Conservation (phyloP, 2,888 invertebrate genomes). For the Imbricaverruca yamaguchii region DNA sequence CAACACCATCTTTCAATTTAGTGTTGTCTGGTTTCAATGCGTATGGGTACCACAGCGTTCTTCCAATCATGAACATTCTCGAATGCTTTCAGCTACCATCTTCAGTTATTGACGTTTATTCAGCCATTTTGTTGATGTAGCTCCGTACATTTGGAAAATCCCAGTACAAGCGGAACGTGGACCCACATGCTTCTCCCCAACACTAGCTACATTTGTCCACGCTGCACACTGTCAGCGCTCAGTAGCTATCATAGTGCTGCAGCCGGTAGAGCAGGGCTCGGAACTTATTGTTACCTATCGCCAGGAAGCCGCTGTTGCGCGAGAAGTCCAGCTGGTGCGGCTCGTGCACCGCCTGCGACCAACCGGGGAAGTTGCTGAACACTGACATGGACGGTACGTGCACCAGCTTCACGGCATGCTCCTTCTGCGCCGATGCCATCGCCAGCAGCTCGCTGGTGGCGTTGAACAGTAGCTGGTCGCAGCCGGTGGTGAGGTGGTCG, state of each 20-base stretch:
- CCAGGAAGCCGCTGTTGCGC: conserved; percentile 74
- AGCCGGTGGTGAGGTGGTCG: conserved; percentile 69
- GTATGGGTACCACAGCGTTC: too few relatives aligned
- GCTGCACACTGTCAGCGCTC: conserved; percentile 22
- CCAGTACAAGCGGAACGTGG: too few relatives aligned
- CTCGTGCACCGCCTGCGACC: conserved; percentile 48
- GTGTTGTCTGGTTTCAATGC: too few relatives aligned
- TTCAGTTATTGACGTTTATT: too few relatives aligned
- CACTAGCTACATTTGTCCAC: too few relatives aligned
- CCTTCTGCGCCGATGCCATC: conserved; percentile 58
- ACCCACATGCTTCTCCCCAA: too few relatives aligned
- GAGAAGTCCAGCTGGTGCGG: conserved; percentile 64
- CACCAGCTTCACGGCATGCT: conserved; percentile 67
- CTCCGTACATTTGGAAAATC: too few relatives aligned
- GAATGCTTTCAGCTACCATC: too few relatives aligned
- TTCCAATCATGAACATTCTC: too few relatives aligned
- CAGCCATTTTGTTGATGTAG: too few relatives aligned
- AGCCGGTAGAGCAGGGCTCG: conserved; percentile 64
- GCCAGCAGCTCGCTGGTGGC: conserved; percentile 73
- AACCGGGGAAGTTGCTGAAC: conserved; percentile 72
- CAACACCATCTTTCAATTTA: too few relatives aligned
- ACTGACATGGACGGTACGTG: conserved; percentile 75
- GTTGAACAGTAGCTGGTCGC: conserved; percentile 69
- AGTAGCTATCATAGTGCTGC: conserved; percentile 40
- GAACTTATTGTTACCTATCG: conserved; percentile 62